Conservation (phyloP, 2,888 invertebrate genomes). For the Anarsia innoxiella region DNA sequence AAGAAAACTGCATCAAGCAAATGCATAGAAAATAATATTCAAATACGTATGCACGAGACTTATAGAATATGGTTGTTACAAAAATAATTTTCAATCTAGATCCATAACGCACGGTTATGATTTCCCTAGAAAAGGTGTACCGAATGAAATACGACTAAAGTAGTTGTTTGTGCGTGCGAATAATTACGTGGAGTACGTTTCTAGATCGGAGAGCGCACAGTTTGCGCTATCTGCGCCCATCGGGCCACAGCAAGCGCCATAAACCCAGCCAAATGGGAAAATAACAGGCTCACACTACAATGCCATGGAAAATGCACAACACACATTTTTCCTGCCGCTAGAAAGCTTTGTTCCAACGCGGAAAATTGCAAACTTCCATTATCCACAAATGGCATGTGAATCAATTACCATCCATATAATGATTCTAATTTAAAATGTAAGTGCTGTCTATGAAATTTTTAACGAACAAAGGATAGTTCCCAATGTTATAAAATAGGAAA, state of each 20-base stretch:
- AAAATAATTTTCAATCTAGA: no score
- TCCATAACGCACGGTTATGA: no score
- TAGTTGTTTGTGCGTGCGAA: conserved; percentile 59
- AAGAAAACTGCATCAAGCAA: no score
- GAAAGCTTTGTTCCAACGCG: conserved; percentile 45
- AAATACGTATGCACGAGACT: no score
- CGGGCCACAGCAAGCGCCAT: conserved; percentile 53
- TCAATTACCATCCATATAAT: conserved; percentile 21
- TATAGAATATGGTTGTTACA: no score
- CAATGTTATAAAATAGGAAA: conserved; percentile 9
- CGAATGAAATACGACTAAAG: conserved; percentile 14
- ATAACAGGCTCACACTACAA: conserved; percentile 69
- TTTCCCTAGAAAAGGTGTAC: conserved; percentile 2
- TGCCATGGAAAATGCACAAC: conserved; percentile 60
- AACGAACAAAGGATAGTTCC: conserved; percentile 5
- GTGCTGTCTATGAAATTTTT: background rate
- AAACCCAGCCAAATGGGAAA: conserved; percentile 72
- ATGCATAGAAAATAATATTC: no score
- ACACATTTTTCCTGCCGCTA: conserved; percentile 53
- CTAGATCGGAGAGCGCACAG: conserved; percentile 59
- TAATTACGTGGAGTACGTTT: conserved; percentile 64
- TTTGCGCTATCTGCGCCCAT: conserved; percentile 60
- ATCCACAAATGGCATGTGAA: conserved; percentile 27
- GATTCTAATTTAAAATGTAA: conserved; percentile 7
- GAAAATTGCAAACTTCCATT: conserved; percentile 34